Conservation (phyloP, 2,888 invertebrate species). For the Calephelis perditalis region DNA sequence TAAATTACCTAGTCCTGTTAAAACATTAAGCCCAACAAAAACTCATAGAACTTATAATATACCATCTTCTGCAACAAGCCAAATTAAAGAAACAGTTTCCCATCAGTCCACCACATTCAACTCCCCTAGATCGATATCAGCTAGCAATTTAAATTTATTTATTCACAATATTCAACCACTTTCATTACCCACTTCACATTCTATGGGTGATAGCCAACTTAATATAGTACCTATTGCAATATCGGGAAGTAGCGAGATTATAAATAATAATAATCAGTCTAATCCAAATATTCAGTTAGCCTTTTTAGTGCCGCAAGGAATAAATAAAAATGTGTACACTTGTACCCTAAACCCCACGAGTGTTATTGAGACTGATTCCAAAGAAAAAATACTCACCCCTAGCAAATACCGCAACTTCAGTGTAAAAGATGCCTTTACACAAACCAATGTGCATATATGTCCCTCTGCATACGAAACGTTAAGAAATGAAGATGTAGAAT, state of each 20-base stretch:
- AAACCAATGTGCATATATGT: conserved; percentile 75
- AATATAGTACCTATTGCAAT: conserved; percentile 68
- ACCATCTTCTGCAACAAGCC: conserved; percentile 55
- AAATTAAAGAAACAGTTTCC: conserved; percentile 56
- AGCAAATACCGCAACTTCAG: conserved; percentile 67
- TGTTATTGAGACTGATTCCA: conserved; percentile 49
- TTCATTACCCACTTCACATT: conserved; percentile 37
- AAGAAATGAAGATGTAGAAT: conserved; percentile 55
- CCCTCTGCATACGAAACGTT: conserved; percentile 47
- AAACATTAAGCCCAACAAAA: conserved; percentile 53
- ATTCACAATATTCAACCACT: conserved; percentile 66
- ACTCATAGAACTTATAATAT: conserved; percentile 63
- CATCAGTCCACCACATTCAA: conserved; percentile 64
- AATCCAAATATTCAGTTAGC: conserved; percentile 77
- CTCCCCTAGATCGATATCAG: conserved; percentile 60
- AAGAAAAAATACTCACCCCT: conserved; percentile 60
- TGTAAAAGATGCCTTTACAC: conserved; percentile 82
- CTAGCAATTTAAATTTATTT: conserved; percentile 63
- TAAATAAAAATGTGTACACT: conserved; percentile 60
- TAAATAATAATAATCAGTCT: conserved; percentile 57
- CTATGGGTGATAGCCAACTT: conserved; percentile 51
- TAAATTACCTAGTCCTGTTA: conserved; percentile 26
- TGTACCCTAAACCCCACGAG: conserved; percentile 64
- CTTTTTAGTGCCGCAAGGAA: conserved; percentile 75
- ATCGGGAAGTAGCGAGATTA: conserved; percentile 54